phyloP scores from a whole-genome alignment of 2,113 vertebrate genomes.

The Gambusia holbrooki region DNA sequence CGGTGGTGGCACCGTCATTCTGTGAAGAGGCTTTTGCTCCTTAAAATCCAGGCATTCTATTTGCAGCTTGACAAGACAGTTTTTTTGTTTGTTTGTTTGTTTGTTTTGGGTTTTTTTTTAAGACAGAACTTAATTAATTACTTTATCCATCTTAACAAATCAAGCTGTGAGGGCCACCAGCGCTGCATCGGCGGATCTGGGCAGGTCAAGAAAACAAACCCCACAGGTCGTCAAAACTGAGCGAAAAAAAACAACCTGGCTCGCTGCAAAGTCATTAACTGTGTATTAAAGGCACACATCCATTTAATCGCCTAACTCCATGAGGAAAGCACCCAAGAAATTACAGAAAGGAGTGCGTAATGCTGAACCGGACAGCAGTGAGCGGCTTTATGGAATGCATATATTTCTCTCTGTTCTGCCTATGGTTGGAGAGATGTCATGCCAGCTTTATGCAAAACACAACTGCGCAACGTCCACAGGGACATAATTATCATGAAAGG shows the following conservation, averaged over 20 bases:
- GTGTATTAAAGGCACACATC: slow-evolving; percentile 68
- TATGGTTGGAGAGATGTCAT: slow-evolving; percentile 59
- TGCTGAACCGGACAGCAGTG: slow-evolving; percentile 44
- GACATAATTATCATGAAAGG: slow-evolving; percentile 41
- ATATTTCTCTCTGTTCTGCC: slow-evolving; percentile 49
- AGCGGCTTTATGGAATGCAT: slow-evolving; percentile 69
- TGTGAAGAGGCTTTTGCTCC: not conserved
- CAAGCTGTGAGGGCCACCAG: slow-evolving; percentile 51
- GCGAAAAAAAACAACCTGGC: slow-evolving; percentile 37
- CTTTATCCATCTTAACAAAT: too few relatives aligned
- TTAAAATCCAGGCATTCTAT: not conserved
- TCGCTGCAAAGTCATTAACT: slow-evolving; percentile 71
- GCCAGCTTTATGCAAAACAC: slow-evolving; percentile 57
- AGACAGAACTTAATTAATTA: not conserved
- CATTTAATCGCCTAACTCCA: slow-evolving; percentile 67
- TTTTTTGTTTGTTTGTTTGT: too few relatives aligned
- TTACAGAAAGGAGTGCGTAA: slow-evolving; percentile 46
- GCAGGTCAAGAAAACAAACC: slow-evolving; percentile 48
- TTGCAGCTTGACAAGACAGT: not conserved
- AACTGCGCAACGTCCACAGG: slow-evolving; percentile 44
- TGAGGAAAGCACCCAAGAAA: slow-evolving; percentile 56
- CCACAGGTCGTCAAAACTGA: slow-evolving; percentile 47
- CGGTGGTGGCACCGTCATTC: not conserved
- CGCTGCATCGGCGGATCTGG: slow-evolving; percentile 49
- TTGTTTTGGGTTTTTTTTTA: too few relatives aligned